Conservation (phyloP, 2,797 vertebrate genomes). For the Telmatherina bonti region DNA sequence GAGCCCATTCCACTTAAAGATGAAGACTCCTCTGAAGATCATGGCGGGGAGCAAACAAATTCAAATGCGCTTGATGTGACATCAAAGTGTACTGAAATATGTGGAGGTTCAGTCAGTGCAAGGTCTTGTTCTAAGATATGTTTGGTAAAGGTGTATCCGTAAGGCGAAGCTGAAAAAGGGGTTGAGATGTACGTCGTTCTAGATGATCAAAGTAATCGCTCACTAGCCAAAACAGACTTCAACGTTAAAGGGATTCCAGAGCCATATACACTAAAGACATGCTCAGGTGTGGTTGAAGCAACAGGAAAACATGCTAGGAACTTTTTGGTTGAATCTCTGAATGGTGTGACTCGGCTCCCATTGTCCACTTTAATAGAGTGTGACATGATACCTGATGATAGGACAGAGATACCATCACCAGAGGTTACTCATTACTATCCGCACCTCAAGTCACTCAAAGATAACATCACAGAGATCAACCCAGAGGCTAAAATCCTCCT, state of each 20-base stretch:
- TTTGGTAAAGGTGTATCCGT: no score
- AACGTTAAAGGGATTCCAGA: neutral
- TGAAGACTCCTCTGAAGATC: no score
- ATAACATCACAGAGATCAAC: constrained; percentile 3
- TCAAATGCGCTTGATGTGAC: no score
- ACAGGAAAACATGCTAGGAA: neutral
- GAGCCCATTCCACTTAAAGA: no score
- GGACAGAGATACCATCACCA: constrained; percentile 1
- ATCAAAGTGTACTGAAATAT: no score
- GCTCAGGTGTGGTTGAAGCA: neutral
- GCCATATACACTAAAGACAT: constrained; percentile 22
- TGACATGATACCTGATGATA: constrained; percentile 2
- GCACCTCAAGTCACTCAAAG: neutral
- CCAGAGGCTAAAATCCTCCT: neutral
- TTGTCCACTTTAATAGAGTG: constrained; percentile 12
- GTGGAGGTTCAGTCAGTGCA: no score
- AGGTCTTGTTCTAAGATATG: no score
- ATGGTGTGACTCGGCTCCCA: neutral
- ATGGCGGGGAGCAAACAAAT: no score
- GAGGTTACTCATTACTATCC: neutral
- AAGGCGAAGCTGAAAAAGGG: no score
- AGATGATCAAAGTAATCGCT: no score
- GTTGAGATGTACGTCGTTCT: no score
- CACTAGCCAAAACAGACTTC: neutral
- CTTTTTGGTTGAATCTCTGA: neutral